Evolutionary conservation across 2,888 invertebrate genomes (phyloP).

Genomic region (Eupithecia exiguata): DNA sequence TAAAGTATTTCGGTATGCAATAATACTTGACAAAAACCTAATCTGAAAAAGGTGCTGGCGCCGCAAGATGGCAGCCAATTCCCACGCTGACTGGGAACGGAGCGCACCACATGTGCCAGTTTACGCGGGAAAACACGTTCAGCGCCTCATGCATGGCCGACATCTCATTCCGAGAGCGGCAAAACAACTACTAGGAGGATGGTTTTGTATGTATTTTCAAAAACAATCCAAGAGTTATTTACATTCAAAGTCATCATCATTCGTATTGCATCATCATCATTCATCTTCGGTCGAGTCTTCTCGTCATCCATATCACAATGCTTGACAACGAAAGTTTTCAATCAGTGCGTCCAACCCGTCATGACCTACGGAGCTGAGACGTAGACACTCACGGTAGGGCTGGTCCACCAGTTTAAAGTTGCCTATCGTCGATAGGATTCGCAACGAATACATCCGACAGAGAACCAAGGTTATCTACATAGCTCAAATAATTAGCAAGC

Average conservation of each 20-base stretch:
- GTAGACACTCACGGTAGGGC: too few relatives aligned
- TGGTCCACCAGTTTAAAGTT: too few relatives aligned
- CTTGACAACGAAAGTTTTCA: too few relatives aligned
- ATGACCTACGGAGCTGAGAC: too few relatives aligned
- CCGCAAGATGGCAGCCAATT: constrained; percentile 60
- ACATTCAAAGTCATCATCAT: not conserved
- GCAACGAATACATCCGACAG: too few relatives aligned
- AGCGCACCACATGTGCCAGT: constrained; percentile 68
- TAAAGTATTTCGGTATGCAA: not conserved
- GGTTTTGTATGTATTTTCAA: not conserved
- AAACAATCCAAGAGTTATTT: not conserved
- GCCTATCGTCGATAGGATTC: too few relatives aligned
- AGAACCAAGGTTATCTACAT: too few relatives aligned
- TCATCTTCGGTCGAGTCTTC: too few relatives aligned
- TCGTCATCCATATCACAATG: too few relatives aligned
- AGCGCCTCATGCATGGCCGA: not conserved
- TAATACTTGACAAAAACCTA: not conserved
- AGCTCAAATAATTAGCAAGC: too few relatives aligned
- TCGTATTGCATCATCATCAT: not conserved
- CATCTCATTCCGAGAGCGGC: not conserved
- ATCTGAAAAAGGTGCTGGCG: constrained; percentile 7
- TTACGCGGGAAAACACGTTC: constrained; percentile 68
- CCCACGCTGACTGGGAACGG: constrained; percentile 78
- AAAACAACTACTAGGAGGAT: not conserved
- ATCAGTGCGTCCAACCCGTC: too few relatives aligned